Percentiles rank a stretch among this genome's conserved stretches.
Evolutionary conservation across 2,797 vertebrate species (phyloP).

Genomic region (Channallabes apus): DNA sequence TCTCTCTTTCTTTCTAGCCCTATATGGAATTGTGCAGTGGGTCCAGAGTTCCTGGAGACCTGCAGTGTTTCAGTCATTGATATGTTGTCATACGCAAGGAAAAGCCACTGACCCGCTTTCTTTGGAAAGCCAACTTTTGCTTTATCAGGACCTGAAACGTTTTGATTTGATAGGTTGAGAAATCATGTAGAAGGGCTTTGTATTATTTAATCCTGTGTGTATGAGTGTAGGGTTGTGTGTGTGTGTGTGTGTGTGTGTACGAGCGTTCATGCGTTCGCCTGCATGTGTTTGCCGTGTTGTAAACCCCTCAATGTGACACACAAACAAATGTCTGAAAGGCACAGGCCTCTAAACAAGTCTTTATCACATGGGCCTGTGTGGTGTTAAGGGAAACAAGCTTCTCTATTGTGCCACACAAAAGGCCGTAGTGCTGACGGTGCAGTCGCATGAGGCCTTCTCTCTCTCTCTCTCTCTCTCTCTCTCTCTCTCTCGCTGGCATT

Average conservation of each 20-base stretch:
- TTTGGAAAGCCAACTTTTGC: not conserved
- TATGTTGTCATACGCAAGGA: slow-evolving; percentile 37
- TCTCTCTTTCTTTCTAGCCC: slow-evolving; percentile 52
- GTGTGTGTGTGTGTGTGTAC: not conserved
- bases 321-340: slow-evolving; percentile 76
- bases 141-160: not conserved
- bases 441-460: slow-evolving; percentile 68
- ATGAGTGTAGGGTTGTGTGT: slow-evolving; percentile 42
- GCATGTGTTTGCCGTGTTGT: slow-evolving; percentile 62
- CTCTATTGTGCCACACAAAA: slow-evolving; percentile 78
- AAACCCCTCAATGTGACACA: slow-evolving; percentile 71
- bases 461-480: slow-evolving; percentile 25
- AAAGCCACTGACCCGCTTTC: slow-evolving; percentile 13
- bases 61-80: slow-evolving; percentile 52
- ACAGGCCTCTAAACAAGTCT: slow-evolving; percentile 69
- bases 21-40: slow-evolving; percentile 49
- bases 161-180: not conserved
- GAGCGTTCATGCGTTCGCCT: slow-evolving; percentile 42
- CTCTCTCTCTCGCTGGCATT: slow-evolving; percentile 26
- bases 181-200: not conserved
- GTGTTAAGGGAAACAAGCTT: slow-evolving; percentile 81
- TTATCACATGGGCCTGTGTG: slow-evolving; percentile 74
- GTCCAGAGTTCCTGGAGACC: slow-evolving; percentile 43
- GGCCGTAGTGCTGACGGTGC: slow-evolving; percentile 78
- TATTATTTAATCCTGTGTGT: slow-evolving; percentile 32